These are phyloP conservation scores for Ophion slaviceki DNA, from an alignment of 2,888 invertebrate species.

Conservation along the genomic window DNA sequence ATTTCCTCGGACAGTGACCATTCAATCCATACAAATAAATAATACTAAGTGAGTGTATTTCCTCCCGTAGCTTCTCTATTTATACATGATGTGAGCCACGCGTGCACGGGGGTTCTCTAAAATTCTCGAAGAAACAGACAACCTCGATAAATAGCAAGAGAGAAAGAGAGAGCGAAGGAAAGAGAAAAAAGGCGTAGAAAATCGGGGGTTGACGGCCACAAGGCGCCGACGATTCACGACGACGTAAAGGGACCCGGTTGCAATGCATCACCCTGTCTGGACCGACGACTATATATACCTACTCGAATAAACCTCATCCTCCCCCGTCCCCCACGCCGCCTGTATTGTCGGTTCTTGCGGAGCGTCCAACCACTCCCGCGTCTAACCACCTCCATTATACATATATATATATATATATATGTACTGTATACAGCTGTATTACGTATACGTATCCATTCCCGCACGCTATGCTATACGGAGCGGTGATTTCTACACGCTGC, in stretches of 20 bases:
- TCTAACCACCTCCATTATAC: conserved; percentile 27
- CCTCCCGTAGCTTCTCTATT: not conserved
- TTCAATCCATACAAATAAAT: conserved; percentile 3
- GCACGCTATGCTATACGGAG: conserved; percentile 41
- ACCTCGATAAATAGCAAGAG: not conserved
- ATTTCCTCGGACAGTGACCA: not conserved
- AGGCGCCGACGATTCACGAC: conserved; percentile 79
- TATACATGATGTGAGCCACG: conserved; percentile 21
- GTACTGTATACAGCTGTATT: not conserved
- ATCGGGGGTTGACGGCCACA: conserved; percentile 68
- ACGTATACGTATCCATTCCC: conserved; percentile 26
- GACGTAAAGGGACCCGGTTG: conserved; percentile 77
- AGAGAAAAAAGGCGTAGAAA: conserved; percentile 30
- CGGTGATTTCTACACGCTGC: conserved; percentile 58
- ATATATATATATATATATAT: not conserved
- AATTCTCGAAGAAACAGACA: conserved; percentile 1
- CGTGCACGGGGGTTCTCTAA: conserved; percentile 35
- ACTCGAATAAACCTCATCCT: conserved; percentile 67
- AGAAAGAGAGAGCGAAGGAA: conserved; percentile 16
- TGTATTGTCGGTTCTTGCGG: conserved; percentile 65
- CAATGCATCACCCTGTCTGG: conserved; percentile 79
- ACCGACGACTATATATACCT: conserved; percentile 72
- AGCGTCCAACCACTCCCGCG: conserved; percentile 55
- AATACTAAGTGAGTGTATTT: conserved; percentile 12
- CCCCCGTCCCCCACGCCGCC: conserved; percentile 55